Evolutionary conservation across 2,888 invertebrate genomes (phyloP).

Genomic region (Parelbella ahira): DNA sequence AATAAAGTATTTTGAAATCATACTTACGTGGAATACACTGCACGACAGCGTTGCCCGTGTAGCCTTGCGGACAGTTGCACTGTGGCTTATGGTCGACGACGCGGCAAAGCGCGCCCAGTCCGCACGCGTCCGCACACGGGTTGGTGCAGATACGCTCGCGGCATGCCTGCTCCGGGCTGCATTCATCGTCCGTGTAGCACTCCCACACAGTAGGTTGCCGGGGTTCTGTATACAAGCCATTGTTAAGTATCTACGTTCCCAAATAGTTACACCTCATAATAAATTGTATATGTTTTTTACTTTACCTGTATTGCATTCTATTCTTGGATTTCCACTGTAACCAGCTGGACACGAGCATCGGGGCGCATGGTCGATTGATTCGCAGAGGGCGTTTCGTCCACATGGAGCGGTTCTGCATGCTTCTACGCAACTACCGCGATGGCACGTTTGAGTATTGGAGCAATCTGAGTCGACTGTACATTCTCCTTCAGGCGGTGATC

Average conservation of each 20-base stretch:
- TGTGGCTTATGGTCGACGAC: constrained; percentile 86
- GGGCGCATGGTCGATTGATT: constrained; percentile 86
- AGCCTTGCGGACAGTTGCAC: constrained; percentile 90
- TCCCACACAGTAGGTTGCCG: constrained; percentile 77
- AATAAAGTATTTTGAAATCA: too few relatives aligned
- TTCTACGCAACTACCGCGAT: constrained; percentile 87
- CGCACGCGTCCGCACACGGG: constrained; percentile 90
- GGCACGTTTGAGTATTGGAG: constrained; percentile 85
- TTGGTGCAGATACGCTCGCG: constrained; percentile 88
- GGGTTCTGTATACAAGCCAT: constrained; percentile 56
- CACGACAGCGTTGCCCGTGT: constrained; percentile 85
- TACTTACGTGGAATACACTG: constrained; percentile 90
- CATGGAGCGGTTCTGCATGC: constrained; percentile 89
- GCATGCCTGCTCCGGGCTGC: constrained; percentile 87
- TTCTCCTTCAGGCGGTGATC: constrained; percentile 79
- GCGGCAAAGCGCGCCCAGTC: constrained; percentile 89
- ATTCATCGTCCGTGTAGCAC: constrained; percentile 90
- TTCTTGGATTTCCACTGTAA: constrained; percentile 88
- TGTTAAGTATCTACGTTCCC: too few relatives aligned
- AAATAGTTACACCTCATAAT: too few relatives aligned
- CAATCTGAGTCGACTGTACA: constrained; percentile 89
- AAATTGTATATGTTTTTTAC: too few relatives aligned
- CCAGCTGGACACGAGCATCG: constrained; percentile 89
- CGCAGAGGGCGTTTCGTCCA: constrained; percentile 91
- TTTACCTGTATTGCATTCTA: constrained; percentile 85